Conservation (phyloP, 2,888 invertebrate species). For the Ophion ellenae region DNA sequence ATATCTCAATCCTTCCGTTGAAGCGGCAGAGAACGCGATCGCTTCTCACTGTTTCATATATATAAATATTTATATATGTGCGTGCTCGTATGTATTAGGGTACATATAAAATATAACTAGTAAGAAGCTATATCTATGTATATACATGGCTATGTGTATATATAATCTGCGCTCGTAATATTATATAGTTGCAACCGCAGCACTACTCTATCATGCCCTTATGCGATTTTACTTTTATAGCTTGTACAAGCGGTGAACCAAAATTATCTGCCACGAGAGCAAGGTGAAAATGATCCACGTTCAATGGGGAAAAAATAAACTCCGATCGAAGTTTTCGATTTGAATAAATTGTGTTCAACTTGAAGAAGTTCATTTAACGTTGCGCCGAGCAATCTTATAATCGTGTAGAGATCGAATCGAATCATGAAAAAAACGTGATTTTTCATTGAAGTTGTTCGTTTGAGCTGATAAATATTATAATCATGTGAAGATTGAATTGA, state of each 20-base stretch:
- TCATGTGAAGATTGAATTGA: not conserved
- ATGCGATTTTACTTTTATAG: constrained; percentile 56
- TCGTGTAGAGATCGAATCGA: not conserved
- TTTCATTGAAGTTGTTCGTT: not conserved
- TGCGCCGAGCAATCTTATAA: not conserved
- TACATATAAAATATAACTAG: no score
- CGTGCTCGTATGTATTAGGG: no score
- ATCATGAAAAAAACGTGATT: not conserved
- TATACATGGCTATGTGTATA: constrained; percentile 14
- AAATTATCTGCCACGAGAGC: constrained; percentile 53
- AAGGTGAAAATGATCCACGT: constrained; percentile 31
- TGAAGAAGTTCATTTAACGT: not conserved
- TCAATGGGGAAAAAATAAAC: constrained; percentile 41
- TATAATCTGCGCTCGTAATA: constrained; percentile 54
- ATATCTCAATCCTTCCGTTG: constrained; percentile 78
- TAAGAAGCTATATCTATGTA: not conserved
- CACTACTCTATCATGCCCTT: constrained; percentile 47
- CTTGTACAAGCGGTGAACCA: constrained; percentile 58
- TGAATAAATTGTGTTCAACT: constrained; percentile 20
- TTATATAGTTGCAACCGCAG: constrained; percentile 41
- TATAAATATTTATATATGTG: not conserved
- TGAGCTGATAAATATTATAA: not conserved
- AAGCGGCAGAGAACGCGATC: constrained; percentile 53
- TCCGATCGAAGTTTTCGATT: not conserved
- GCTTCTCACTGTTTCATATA: constrained; percentile 36